These are phyloP conservation scores for Napeogenes inachia DNA, from an alignment of 2,888 invertebrate species.

Conservation along the genomic window DNA sequence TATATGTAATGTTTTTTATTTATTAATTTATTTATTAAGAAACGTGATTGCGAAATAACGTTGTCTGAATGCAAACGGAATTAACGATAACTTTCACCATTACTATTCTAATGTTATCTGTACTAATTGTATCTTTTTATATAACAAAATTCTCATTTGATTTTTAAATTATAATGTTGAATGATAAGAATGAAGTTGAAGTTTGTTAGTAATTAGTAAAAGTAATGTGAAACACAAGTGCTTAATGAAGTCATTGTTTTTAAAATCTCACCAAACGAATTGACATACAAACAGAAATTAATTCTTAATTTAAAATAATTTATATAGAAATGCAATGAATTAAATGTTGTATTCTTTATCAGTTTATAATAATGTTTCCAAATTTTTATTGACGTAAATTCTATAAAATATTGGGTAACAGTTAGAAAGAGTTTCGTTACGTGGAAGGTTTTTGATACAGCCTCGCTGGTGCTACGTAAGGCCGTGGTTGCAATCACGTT, in stretches of 20 bases:
- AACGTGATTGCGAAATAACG: conserved; percentile 18
- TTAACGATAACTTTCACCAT: conserved; percentile 21
- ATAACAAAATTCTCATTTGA: conserved; percentile 4
- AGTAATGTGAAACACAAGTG: conserved; percentile 46
- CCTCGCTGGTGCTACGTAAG: conserved; percentile 75
- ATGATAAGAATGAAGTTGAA: conserved; percentile 9
- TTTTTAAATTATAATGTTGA: background rate
- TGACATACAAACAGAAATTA: conserved; percentile 7
- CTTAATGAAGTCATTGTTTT: conserved; percentile 43
- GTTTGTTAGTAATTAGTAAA: conserved; percentile 45
- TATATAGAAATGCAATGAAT: background rate
- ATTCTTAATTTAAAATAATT: conserved; percentile 10
- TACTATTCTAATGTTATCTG: conserved; percentile 7
- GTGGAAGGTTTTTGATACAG: conserved; percentile 73
- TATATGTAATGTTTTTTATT: background rate
- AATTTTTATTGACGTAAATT: conserved; percentile 64
- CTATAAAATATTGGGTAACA: conserved; percentile 73
- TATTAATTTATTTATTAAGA: conserved; percentile 9
- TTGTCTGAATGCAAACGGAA: conserved; percentile 17
- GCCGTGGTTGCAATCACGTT: conserved; percentile 76
- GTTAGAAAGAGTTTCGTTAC: conserved; percentile 74
- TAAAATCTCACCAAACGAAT: conserved; percentile 19
- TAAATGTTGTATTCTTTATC: too few species aligned
- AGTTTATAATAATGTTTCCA: too few species aligned
- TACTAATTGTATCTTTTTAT: background rate